Evolutionary conservation across 1,140 invertebrate species (phyloP).

Genomic region (Trinorchestia longiramus): DNA sequence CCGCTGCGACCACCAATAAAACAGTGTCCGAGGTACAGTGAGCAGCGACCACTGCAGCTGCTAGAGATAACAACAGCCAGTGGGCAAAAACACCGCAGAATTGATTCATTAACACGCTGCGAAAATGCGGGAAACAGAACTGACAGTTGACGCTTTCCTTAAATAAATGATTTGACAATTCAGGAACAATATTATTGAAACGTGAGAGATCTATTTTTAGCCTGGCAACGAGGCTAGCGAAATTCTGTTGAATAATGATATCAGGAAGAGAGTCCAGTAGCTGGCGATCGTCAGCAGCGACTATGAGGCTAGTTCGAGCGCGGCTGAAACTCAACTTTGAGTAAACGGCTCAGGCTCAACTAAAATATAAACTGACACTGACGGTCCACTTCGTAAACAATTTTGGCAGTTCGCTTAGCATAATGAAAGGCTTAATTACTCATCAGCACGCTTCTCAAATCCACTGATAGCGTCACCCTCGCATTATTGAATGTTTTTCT

Average conservation of each 20-base stretch:
- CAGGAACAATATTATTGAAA: background rate
- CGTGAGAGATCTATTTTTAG: background rate
- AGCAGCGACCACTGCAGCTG: background rate
- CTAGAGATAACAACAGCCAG: background rate
- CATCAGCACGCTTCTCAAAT: background rate
- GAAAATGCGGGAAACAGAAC: background rate
- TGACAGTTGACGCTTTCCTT: background rate
- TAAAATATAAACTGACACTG: background rate
- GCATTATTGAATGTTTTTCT: background rate
- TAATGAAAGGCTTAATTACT: slow-evolving; percentile 2
- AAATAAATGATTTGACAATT: background rate
- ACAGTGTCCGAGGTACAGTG: background rate
- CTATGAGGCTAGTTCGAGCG: background rate
- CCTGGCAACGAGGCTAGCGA: background rate
- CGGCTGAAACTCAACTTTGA: background rate
- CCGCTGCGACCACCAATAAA: background rate
- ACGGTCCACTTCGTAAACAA: background rate
- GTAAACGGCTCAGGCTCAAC: background rate
- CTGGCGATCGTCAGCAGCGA: background rate
- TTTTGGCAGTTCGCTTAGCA: background rate
- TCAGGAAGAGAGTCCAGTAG: background rate
- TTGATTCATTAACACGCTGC: background rate
- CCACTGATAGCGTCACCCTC: background rate
- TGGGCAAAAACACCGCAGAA: background rate
- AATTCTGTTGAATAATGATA: background rate